phyloP scores from a whole-genome alignment of 1,140 invertebrate genomes.

The Ectropis grisescens region DNA sequence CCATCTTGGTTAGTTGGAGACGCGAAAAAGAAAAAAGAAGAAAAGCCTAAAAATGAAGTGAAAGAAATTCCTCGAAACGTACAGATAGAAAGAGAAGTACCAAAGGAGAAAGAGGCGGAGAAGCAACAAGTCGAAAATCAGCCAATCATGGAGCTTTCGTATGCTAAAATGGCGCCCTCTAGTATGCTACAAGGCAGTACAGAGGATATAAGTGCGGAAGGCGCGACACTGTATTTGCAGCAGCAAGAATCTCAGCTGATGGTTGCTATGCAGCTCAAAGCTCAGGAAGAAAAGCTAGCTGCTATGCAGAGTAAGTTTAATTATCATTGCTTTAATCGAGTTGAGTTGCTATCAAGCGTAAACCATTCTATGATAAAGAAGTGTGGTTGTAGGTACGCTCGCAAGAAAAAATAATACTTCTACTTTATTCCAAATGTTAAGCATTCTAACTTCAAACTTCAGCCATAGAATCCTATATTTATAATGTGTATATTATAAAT shows the following conservation, averaged over 20 bases:
- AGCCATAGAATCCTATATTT: too few relatives aligned
- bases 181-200: constrained; percentile 12
- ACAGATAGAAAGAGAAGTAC: constrained; percentile 10
- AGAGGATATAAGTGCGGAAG: constrained; percentile 48
- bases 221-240: constrained; percentile 57
- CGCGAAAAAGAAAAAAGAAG: constrained; percentile 34
- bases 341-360: too few relatives aligned
- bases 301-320: constrained; percentile 55
- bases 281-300: constrained; percentile 63
- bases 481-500: too few relatives aligned
- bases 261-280: constrained; percentile 63
- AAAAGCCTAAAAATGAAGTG: too few relatives aligned
- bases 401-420: too few relatives aligned
- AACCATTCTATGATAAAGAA: too few relatives aligned
- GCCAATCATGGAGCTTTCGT: constrained; percentile 3
- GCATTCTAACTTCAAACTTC: too few relatives aligned
- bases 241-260: constrained; percentile 65
- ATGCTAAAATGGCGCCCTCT: too few relatives aligned
- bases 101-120: constrained; percentile 9
- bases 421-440: too few relatives aligned
- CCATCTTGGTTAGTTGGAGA: constrained; percentile 49
- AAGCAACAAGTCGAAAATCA: constrained; percentile 9
- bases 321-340: too few relatives aligned
- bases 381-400: too few relatives aligned
- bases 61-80: too few relatives aligned